Evolutionary conservation across 2,113 vertebrate genomes (phyloP).

Genomic region (Alosa alosa): DNA sequence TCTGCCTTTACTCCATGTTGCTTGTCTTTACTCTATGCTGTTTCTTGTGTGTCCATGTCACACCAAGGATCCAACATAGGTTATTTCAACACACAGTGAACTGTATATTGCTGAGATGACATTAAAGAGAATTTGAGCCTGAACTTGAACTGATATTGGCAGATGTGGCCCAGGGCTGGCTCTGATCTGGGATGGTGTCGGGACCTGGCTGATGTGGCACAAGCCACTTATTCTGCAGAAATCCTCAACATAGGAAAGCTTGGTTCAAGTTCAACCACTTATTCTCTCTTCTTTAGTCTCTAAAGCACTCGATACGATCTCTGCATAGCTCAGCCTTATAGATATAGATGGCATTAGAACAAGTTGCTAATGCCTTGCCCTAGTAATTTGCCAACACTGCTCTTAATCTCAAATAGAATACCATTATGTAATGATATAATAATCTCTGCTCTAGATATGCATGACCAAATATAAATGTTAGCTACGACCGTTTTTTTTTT

Average conservation of each 20-base stretch:
- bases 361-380: conserved; percentile 9
- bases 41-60: too few relatives aligned
- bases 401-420: conserved; percentile 13
- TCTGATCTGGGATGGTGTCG: background rate
- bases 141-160: too few relatives aligned
- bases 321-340: background rate
- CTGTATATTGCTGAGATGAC: too few relatives aligned
- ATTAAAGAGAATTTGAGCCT: too few relatives aligned
- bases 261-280: too few relatives aligned
- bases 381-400: background rate
- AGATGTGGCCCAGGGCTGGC: too few relatives aligned
- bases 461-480: background rate
- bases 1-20: too few relatives aligned
- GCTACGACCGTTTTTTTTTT: background rate
- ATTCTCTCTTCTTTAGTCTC: too few relatives aligned
- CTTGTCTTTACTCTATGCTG: too few relatives aligned
- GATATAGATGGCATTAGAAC: background rate
- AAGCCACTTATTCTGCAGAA: background rate
- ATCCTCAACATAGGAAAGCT: background rate
- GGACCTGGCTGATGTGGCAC: too few relatives aligned
- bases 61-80: too few relatives aligned
- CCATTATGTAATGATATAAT: background rate
- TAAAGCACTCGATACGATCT: background rate
- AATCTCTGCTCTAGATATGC: background rate
- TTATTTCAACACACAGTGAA: too few relatives aligned